These are phyloP conservation scores for Cydia pomonella DNA, from an alignment of 1,140 invertebrate species.

Conservation along the genomic window DNA sequence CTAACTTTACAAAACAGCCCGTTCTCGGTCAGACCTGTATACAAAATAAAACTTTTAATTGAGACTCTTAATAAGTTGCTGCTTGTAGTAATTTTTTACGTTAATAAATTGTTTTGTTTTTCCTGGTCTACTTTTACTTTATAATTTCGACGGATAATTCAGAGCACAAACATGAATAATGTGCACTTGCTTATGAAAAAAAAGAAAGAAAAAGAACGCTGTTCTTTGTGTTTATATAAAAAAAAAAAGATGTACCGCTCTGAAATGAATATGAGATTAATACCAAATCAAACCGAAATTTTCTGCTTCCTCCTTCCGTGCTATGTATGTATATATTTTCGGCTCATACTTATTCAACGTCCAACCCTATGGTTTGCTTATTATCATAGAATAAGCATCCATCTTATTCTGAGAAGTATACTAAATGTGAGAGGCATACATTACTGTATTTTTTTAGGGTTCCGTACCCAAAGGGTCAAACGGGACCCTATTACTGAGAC, in stretches of 20 bases:
- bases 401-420: background rate
- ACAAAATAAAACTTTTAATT: background rate
- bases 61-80: background rate
- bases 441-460: background rate
- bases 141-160: background rate
- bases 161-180: background rate
- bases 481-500: too few relatives aligned
- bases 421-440: background rate
- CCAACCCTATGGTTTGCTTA: background rate
- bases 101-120: background rate
- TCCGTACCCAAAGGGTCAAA: too few relatives aligned
- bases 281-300: background rate
- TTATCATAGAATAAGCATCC: background rate
- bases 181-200: background rate
- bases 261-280: background rate
- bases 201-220: background rate
- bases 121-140: background rate
- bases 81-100: background rate
- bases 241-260: too few relatives aligned
- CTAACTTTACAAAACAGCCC: too few relatives aligned
- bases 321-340: background rate
- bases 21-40: too few relatives aligned
- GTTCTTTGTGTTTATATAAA: too few relatives aligned
- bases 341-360: background rate
- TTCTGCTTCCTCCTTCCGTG: too few relatives aligned